Evolutionary conservation across 2,888 invertebrate genomes (phyloP).

Genomic region (Papilio elwesi): DNA sequence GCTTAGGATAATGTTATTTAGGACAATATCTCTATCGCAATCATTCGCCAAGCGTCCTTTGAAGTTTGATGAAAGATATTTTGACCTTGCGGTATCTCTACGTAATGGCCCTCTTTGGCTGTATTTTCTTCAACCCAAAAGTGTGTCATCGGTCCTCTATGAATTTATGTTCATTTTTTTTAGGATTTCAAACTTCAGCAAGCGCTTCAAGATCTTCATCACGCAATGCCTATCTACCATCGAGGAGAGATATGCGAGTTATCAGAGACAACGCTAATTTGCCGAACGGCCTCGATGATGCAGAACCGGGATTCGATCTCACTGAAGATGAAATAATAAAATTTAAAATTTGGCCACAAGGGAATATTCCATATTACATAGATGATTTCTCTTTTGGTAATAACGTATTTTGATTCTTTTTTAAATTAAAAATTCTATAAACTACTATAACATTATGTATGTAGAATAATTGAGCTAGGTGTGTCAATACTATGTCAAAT

Average conservation of each 20-base stretch:
- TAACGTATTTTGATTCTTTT: not conserved
- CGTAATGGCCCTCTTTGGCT: no score
- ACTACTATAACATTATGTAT: no score
- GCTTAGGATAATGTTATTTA: no score
- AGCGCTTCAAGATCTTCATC: not conserved
- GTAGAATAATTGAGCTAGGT: no score
- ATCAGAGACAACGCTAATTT: slow-evolving; percentile 21
- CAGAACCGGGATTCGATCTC: slow-evolving; percentile 59
- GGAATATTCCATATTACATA: slow-evolving; percentile 68
- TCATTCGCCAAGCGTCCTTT: no score
- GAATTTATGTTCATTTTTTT: not conserved
- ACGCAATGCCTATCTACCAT: not conserved
- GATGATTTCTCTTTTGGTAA: slow-evolving; percentile 70
- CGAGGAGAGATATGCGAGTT: slow-evolving; percentile 22
- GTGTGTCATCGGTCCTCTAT: not conserved
- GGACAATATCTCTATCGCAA: no score
- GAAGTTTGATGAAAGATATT: no score
- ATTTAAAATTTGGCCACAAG: slow-evolving; percentile 69
- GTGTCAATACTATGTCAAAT: no score
- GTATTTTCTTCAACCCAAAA: no score
- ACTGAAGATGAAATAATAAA: slow-evolving; percentile 57
- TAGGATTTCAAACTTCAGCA: slow-evolving; percentile 10
- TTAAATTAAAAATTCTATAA: no score
- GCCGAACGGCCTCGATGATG: slow-evolving; percentile 20
- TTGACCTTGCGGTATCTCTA: no score